Percentiles rank a stretch among this genome's conserved stretches.
These are phyloP conservation scores for Eupeodes latifasciatus DNA, from an alignment of 2,888 invertebrate species.

Conservation along the genomic window DNA sequence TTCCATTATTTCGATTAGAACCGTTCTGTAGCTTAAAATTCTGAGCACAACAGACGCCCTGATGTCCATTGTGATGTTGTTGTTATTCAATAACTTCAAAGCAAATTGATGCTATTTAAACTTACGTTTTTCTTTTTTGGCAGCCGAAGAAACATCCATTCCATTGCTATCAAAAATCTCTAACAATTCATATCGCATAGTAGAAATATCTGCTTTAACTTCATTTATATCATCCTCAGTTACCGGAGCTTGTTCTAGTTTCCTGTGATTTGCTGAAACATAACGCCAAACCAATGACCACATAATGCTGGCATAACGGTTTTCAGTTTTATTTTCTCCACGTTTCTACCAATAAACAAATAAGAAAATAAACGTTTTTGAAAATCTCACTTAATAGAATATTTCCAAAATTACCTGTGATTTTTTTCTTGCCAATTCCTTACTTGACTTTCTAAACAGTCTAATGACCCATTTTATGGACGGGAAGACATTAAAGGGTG, in stretches of 20 bases:
- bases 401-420: slow-evolving; percentile 79
- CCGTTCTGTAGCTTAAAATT: too few species aligned
- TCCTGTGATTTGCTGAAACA: slow-evolving; percentile 93
- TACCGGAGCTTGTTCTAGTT: slow-evolving; percentile 92
- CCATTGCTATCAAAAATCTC: slow-evolving; percentile 95
- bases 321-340: slow-evolving; percentile 88
- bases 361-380: not conserved
- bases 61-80: too few species aligned
- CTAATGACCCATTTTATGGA: slow-evolving; percentile 92
- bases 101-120: slow-evolving; percentile 28
- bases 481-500: slow-evolving; percentile 97
- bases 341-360: slow-evolving; percentile 79
- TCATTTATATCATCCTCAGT: slow-evolving; percentile 98
- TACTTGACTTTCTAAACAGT: slow-evolving; percentile 86
- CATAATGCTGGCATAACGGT: slow-evolving; percentile 92
- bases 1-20: too few species aligned
- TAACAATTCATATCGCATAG: slow-evolving; percentile 95
- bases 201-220: slow-evolving; percentile 96
- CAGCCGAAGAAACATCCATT: slow-evolving; percentile 91
- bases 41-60: too few species aligned
- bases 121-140: slow-evolving; percentile 90
- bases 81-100: too few species aligned
- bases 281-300: slow-evolving; percentile 96
- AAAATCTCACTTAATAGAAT: too few species aligned
- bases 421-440: slow-evolving; percentile 83